Percentiles rank a stretch among this genome's conserved stretches.
Evolutionary conservation across 2,888 invertebrate species (phyloP).

Genomic region (Mactromeris polynyma): DNA sequence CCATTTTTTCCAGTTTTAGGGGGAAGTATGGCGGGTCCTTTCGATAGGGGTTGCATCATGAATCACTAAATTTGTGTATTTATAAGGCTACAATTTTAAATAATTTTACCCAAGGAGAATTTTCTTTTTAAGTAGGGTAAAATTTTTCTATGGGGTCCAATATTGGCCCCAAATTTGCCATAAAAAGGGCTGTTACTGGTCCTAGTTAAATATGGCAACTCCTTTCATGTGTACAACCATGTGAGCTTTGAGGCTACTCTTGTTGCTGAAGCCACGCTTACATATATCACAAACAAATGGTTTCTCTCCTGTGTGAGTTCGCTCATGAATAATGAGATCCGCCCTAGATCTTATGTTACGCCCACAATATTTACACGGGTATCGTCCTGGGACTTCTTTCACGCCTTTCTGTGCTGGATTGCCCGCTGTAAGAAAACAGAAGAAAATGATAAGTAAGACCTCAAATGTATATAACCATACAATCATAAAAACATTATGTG

Average conservation of each 20-base stretch:
- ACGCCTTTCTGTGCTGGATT: neutral
- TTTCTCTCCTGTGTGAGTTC: slow-evolving; percentile 39
- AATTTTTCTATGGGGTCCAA: too few species aligned
- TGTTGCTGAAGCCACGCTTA: slow-evolving; percentile 20
- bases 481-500: too few species aligned
- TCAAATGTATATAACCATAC: too few species aligned
- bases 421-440: neutral
- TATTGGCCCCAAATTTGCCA: too few species aligned
- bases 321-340: slow-evolving; percentile 30
- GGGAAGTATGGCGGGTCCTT: too few species aligned
- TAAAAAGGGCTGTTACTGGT: neutral
- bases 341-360: slow-evolving; percentile 12
- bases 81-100: too few species aligned
- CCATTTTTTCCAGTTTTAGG: too few species aligned
- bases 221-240: slow-evolving; percentile 25
- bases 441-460: too few species aligned
- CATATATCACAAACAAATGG: slow-evolving; percentile 29
- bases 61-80: too few species aligned
- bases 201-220: neutral
- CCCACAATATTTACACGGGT: slow-evolving; percentile 25
- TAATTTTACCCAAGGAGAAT: too few species aligned
- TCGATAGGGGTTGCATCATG: too few species aligned
- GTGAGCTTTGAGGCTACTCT: slow-evolving; percentile 21
- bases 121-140: too few species aligned
- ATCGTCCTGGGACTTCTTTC: slow-evolving; percentile 1